Conservation (phyloP, 2,797 vertebrate species). For the Gymnoscopelus microlampas region DNA sequence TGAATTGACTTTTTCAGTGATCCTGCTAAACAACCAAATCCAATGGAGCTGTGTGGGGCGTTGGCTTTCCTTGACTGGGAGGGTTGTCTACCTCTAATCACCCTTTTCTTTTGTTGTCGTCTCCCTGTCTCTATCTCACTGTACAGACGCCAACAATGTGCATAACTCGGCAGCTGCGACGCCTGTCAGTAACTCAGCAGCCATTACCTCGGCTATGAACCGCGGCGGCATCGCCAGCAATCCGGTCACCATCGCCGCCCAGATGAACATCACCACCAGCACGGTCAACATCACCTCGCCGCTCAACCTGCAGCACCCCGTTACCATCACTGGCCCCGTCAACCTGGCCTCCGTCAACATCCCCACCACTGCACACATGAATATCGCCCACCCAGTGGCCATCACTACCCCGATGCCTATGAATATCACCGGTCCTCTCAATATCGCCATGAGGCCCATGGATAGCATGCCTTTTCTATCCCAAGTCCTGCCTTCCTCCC, state of each 20-base stretch:
- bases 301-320: constrained; percentile 93
- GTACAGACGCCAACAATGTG: constrained; percentile 76
- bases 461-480: constrained; percentile 92
- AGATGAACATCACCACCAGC: constrained; percentile 96
- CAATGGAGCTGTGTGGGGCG: constrained; percentile 41
- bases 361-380: constrained; percentile 86
- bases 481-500: constrained; percentile 95
- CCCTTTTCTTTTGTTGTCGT: neutral
- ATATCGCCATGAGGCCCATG: constrained; percentile 94
- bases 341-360: constrained; percentile 89
- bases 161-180: constrained; percentile 74
- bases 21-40: constrained; percentile 30
- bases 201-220: constrained; percentile 75
- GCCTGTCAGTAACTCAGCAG: constrained; percentile 65
- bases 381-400: constrained; percentile 95
- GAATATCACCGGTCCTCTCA: constrained; percentile 89
- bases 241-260: constrained; percentile 94
- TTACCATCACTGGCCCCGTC: constrained; percentile 96
- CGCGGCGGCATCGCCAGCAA: constrained; percentile 69
- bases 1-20: constrained; percentile 59
- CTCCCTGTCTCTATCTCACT: constrained; percentile 3
- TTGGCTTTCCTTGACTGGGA: constrained; percentile 41
- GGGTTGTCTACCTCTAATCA: constrained; percentile 12
- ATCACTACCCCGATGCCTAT: constrained; percentile 93
- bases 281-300: constrained; percentile 94